phyloP scores from a whole-genome alignment of 2,888 invertebrate species.

The Allophyes oxyacanthae region DNA sequence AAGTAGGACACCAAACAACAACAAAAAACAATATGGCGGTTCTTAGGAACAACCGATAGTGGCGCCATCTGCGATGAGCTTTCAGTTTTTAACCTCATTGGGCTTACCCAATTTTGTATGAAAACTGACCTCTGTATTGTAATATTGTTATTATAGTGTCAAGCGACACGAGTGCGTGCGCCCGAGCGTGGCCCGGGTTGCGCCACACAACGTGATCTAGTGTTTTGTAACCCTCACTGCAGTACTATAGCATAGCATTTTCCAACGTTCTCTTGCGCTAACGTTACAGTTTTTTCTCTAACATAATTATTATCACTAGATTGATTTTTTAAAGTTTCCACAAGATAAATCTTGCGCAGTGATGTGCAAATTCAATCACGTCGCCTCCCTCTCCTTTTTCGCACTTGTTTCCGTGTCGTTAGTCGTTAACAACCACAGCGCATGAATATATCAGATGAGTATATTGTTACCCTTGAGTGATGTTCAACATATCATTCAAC shows the following conservation, averaged over 20 bases:
- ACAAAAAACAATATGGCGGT: too few relatives aligned
- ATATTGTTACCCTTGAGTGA: constrained; percentile 7
- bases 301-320: constrained; percentile 48
- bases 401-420: constrained; percentile 28
- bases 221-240: constrained; percentile 61
- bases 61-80: too few relatives aligned
- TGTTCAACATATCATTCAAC: constrained; percentile 1
- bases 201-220: constrained; percentile 70
- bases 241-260: constrained; percentile 43
- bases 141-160: constrained; percentile 52
- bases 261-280: constrained; percentile 51
- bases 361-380: constrained; percentile 68
- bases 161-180: constrained; percentile 49
- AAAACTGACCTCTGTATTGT: constrained; percentile 61
- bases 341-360: constrained; percentile 57
- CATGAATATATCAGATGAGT: constrained; percentile 5
- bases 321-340: constrained; percentile 60
- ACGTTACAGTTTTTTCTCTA: constrained; percentile 36
- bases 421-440: constrained; percentile 11
- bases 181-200: constrained; percentile 58
- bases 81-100: too few relatives aligned
- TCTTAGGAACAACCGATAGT: too few relatives aligned
- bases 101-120: constrained; percentile 57
- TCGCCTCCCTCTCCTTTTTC: constrained; percentile 45
- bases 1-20: too few relatives aligned